Conservation (phyloP, 2,888 invertebrate species). For the Gnatocerus cornutus region DNA sequence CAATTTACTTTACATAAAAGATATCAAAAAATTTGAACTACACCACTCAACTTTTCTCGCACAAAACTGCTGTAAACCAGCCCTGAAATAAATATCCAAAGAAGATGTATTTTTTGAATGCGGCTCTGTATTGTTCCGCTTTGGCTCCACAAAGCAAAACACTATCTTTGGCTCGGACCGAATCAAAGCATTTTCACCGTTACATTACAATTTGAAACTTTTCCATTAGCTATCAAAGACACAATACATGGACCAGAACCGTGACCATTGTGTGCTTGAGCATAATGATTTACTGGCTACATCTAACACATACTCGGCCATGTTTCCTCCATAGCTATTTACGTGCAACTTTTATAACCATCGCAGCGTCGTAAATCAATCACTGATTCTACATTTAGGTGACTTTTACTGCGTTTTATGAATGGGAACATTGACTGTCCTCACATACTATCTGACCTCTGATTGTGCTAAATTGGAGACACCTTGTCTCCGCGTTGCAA, state of each 20-base stretch:
- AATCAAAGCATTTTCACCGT: slow-evolving; percentile 2
- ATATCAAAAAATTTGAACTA: no score
- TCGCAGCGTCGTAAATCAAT: slow-evolving; percentile 26
- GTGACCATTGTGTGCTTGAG: slow-evolving; percentile 7
- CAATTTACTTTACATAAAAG: no score
- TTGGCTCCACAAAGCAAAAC: not conserved
- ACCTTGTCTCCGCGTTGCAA: not conserved
- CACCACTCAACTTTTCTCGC: no score
- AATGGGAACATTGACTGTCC: slow-evolving; percentile 6
- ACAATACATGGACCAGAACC: slow-evolving; percentile 3
- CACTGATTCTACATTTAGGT: not conserved
- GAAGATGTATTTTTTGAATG: no score
- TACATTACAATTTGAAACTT: not conserved
- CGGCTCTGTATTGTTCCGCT: not conserved
- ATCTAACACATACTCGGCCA: slow-evolving; percentile 9
- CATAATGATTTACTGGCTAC: slow-evolving; percentile 16
- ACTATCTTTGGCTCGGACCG: slow-evolving; percentile 1
- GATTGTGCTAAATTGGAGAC: no score
- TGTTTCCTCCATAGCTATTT: slow-evolving; percentile 22
- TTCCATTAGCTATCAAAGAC: slow-evolving; percentile 13
- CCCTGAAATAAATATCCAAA: no score
- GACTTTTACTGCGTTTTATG: slow-evolving; percentile 7
- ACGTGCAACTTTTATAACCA: slow-evolving; percentile 26
- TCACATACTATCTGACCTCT: slow-evolving; percentile 3
- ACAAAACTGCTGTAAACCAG: no score